Evolutionary conservation across 2,888 invertebrate species (phyloP).

Genomic region (Protodeltote pygarga): DNA sequence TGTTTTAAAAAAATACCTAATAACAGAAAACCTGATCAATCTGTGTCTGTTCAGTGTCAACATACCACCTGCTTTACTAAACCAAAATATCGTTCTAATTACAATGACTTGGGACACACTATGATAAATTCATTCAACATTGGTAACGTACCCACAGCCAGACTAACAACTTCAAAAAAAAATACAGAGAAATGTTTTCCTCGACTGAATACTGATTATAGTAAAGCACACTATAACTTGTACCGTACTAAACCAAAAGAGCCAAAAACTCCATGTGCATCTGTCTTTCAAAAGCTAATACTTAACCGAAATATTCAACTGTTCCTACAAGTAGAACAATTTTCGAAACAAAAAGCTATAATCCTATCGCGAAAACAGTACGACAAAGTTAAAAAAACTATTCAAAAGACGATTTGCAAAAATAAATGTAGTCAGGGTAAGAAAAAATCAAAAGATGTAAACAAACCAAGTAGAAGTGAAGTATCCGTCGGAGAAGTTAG

Average conservation of each 20-base stretch:
- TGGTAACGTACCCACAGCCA: too few species aligned
- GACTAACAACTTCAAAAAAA: too few species aligned
- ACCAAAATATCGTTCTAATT: background rate
- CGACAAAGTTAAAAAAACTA: conserved; percentile 67
- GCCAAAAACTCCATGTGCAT: too few species aligned
- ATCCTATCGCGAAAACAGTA: conserved; percentile 70
- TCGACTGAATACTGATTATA: too few species aligned
- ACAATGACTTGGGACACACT: too few species aligned
- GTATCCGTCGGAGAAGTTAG: conserved; percentile 61
- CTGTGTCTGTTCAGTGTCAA: conserved; percentile 12
- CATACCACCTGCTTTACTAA: background rate
- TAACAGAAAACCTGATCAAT: background rate
- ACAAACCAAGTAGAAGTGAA: conserved; percentile 38
- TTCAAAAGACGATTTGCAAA: conserved; percentile 54
- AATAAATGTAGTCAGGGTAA: conserved; percentile 38
- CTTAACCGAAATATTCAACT: conserved; percentile 66
- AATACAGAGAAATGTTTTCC: too few species aligned
- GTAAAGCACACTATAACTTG: too few species aligned
- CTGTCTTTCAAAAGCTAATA: conserved; percentile 54
- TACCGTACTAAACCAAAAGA: too few species aligned
- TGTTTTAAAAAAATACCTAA: conserved; percentile 6
- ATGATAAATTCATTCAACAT: too few species aligned
- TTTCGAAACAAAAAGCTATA: conserved; percentile 66
- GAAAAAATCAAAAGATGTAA: conserved; percentile 35
- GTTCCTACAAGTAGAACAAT: conserved; percentile 64